Conservation (phyloP, 1,140 invertebrate genomes). For the Apis cerana region DNA sequence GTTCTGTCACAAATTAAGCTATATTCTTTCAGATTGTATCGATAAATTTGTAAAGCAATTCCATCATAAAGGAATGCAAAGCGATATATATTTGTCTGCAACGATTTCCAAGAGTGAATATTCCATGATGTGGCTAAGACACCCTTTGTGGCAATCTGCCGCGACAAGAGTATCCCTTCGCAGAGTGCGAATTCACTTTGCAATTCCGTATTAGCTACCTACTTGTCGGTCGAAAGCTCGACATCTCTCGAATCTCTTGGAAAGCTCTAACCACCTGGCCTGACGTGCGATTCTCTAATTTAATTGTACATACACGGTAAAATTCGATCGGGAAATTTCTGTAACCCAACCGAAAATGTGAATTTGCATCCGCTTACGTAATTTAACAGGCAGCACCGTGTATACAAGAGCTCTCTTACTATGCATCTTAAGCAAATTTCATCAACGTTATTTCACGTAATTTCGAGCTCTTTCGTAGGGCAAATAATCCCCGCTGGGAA, state of each 20-base stretch:
- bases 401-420: not conserved
- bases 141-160: conserved; percentile 1
- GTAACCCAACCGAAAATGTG: not conserved
- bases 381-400: not conserved
- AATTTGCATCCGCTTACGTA: not conserved
- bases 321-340: not conserved
- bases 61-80: not conserved
- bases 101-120: conserved; percentile 10
- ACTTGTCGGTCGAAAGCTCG: not conserved
- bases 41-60: not conserved
- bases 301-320: not conserved
- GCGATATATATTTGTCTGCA: conserved; percentile 2
- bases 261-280: not conserved
- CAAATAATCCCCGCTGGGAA: not conserved
- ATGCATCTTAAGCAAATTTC: not conserved
- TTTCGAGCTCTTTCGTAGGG: not conserved
- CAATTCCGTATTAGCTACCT: conserved; percentile 1
- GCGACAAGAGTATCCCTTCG: conserved; percentile 15
- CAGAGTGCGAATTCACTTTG: conserved; percentile 4
- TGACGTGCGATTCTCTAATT: not conserved
- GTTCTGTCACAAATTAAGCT: not conserved
- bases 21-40: not conserved
- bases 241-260: too few species aligned
- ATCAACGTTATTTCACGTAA: not conserved
- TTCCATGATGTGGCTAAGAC: not conserved